Evolutionary conservation across 1,140 invertebrate genomes (phyloP).

Genomic region (Drosophila rufa): DNA sequence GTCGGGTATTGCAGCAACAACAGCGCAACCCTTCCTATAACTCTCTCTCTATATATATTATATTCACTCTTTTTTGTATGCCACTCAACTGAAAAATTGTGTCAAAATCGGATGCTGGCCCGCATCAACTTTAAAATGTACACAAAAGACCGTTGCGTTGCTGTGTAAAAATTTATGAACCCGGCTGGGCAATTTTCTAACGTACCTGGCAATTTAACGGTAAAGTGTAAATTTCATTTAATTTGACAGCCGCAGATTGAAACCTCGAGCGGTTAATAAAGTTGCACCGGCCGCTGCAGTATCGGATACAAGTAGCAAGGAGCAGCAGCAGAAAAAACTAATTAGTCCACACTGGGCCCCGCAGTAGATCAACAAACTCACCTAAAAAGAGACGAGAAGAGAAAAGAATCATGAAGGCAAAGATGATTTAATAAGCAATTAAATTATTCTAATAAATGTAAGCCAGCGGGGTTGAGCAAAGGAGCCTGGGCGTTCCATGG

Average conservation of each 20-base stretch:
- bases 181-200: conserved; percentile 61
- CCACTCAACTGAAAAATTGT: conserved; percentile 68
- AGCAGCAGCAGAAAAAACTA: conserved; percentile 35
- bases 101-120: conserved; percentile 73
- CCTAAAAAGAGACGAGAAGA: conserved; percentile 60
- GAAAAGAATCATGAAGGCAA: conserved; percentile 44
- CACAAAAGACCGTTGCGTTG: conserved; percentile 42
- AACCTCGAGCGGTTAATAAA: conserved; percentile 63
- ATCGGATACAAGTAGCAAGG: conserved; percentile 9
- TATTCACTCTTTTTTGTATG: conserved; percentile 36
- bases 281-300: conserved; percentile 38
- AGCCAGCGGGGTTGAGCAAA: conserved; percentile 42
- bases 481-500: conserved; percentile 11
- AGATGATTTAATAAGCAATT: conserved; percentile 81
- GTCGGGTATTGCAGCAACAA: background rate
- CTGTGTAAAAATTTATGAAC: conserved; percentile 57
- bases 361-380: conserved; percentile 61
- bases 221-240: conserved; percentile 83
- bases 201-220: conserved; percentile 80
- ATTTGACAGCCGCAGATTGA: conserved; percentile 71
- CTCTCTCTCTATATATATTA: conserved; percentile 13
- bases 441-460: conserved; percentile 79
- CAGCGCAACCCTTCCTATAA: conserved; percentile 28
- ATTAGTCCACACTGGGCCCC: conserved; percentile 43
- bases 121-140: conserved; percentile 59